Conservation (phyloP, 1,140 invertebrate species). For the Dendrolimus kikuchii region DNA sequence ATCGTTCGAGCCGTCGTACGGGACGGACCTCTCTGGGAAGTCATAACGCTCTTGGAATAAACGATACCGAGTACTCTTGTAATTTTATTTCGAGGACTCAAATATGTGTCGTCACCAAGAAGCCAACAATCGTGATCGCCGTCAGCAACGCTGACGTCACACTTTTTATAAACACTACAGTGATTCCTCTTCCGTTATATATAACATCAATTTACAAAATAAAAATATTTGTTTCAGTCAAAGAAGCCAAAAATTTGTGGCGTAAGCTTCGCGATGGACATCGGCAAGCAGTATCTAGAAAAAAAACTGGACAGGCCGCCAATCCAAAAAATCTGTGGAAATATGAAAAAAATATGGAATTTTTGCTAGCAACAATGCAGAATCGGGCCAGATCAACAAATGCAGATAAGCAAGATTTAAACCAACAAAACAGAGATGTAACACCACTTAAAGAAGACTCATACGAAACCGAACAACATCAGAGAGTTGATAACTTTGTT, state of each 20-base stretch:
- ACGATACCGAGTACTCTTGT: no score
- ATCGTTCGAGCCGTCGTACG: no score
- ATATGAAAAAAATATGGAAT: not conserved
- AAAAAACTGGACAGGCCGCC: not conserved
- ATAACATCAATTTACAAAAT: no score
- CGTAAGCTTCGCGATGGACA: not conserved
- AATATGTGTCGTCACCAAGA: no score
- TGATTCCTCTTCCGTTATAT: no score
- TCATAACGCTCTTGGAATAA: no score
- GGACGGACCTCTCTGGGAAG: no score
- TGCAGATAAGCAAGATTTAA: not conserved
- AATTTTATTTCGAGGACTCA: no score
- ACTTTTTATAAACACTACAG: no score
- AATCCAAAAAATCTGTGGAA: not conserved
- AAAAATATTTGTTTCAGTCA: slow-evolving; percentile 1
- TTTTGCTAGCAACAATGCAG: not conserved
- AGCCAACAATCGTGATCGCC: no score
- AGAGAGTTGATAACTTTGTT: not conserved
- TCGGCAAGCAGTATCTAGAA: slow-evolving; percentile 1
- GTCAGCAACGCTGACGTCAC: no score
- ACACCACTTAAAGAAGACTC: not conserved
- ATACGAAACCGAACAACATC: not conserved
- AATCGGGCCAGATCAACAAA: not conserved
- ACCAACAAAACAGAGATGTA: not conserved
- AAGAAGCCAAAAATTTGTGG: not conserved